These are phyloP conservation scores for Origma solitaria DNA, from an alignment of 2,113 vertebrate genomes.

Conservation along the genomic window DNA sequence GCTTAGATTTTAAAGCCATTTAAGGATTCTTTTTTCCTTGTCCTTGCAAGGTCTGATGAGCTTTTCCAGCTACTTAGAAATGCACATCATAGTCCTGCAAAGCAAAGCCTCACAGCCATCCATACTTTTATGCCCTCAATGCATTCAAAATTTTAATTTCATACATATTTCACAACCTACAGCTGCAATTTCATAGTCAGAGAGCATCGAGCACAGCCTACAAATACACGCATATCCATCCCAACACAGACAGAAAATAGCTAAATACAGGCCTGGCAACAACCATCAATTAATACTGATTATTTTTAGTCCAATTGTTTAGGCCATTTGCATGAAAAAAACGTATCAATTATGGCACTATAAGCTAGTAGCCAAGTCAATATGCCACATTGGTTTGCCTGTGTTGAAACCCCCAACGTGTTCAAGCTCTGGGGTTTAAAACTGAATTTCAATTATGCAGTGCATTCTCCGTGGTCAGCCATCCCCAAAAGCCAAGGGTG, in stretches of 20 bases:
- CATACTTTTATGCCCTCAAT: slow-evolving; percentile 5
- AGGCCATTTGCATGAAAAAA: not conserved
- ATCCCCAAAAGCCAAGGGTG: not conserved
- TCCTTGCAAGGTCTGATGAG: slow-evolving; percentile 43
- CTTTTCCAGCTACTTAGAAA: slow-evolving; percentile 47
- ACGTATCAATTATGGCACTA: not conserved
- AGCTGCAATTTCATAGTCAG: not conserved
- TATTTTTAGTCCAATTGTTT: slow-evolving; percentile 15
- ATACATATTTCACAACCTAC: slow-evolving; percentile 43
- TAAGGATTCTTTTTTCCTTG: not conserved
- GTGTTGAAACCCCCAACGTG: not conserved
- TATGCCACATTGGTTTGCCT: not conserved
- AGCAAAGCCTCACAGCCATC: slow-evolving; percentile 12
- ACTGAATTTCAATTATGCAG: not conserved
- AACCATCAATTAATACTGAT: not conserved
- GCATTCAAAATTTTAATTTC: slow-evolving; percentile 54
- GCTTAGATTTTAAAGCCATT: slow-evolving; percentile 33
- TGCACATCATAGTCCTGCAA: not conserved
- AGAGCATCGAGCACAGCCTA: not conserved
- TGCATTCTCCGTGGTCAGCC: fast-evolving
- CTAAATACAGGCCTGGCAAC: not conserved
- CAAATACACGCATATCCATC: not conserved
- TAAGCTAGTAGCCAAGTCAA: not conserved
- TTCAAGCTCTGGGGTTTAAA: not conserved
- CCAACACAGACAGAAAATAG: not conserved